Evolutionary conservation across 2,888 invertebrate genomes (phyloP).

Genomic region (Neoascia interrupta): DNA sequence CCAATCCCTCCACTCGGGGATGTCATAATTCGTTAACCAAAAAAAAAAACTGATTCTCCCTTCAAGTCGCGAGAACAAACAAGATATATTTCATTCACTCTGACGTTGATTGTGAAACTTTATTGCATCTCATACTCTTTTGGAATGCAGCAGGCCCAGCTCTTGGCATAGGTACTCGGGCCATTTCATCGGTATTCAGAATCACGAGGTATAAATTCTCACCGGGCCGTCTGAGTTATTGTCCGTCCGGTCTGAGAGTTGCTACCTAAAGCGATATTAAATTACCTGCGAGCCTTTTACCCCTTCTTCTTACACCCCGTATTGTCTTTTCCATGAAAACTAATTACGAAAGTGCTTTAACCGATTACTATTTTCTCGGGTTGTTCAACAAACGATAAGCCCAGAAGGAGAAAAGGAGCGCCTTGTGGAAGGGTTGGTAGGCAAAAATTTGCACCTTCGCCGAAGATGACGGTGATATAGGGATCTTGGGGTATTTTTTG

Average conservation of each 20-base stretch:
- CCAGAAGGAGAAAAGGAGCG: slow-evolving; percentile 6
- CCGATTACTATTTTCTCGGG: slow-evolving; percentile 50
- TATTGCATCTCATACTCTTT: neutral
- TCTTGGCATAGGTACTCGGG: too few species aligned
- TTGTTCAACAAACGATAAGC: slow-evolving; percentile 28
- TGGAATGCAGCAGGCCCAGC: too few species aligned
- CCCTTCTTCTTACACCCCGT: too few species aligned
- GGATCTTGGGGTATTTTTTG: neutral
- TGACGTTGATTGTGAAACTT: neutral
- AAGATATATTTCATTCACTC: neutral
- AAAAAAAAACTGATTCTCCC: too few species aligned
- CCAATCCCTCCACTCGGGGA: neutral
- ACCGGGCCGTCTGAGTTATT: slow-evolving; percentile 5
- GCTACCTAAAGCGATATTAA: slow-evolving; percentile 15
- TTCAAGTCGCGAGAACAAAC: neutral
- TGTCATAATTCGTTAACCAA: neutral
- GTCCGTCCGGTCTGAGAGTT: slow-evolving; percentile 9
- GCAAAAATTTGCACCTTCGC: slow-evolving; percentile 28
- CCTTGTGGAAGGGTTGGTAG: neutral
- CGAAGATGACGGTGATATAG: slow-evolving; percentile 18
- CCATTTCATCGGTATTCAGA: too few species aligned
- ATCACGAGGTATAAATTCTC: slow-evolving; percentile 17
- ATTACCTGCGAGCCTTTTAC: slow-evolving; percentile 20
- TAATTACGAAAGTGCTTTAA: slow-evolving; percentile 55
- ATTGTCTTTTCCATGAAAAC: slow-evolving; percentile 15